Evolutionary conservation across 2,113 vertebrate genomes (phyloP), one percentile per base, ranked within the genome.

Genomic region (Mastomys natalensis): DNA sequence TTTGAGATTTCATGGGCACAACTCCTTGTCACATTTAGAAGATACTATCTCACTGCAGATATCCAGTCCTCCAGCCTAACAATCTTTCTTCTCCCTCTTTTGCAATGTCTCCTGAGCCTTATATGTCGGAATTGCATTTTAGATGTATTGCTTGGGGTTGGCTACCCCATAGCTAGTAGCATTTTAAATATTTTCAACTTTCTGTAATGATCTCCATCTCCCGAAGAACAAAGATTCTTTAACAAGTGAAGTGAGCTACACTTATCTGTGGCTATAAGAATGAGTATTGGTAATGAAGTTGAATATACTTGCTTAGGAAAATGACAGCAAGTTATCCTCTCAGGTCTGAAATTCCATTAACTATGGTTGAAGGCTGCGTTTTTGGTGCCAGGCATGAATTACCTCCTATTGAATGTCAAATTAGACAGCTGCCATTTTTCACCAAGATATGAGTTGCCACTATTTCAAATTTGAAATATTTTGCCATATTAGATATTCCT

Each of bases 151-250:
- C 0, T n/a, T 58, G 80, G 21, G 37, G 22, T 82, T 82, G 37
- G 1, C 1, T 26, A 12, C 6, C 24, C 6, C 12, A 73, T 40
- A 19, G 7, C 19, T 21, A 26, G n/a, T 26, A 40, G 7, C 0
- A 82, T 40, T 40, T 26, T 1, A 7, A n/a, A 22, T 81, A 22
- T 19, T n/a, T 82, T n/a, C 26, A 12, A 15, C 11, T 81, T 81
- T 81, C 53, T 58, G 17, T 58, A 81, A 58, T n/a, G 53, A 24
- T 34, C 10, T 58, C 5, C 34, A 58, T 58, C 19, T n/a, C 8
- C 51, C 3, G 5, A 82, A 58, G 10, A 60, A 40, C 3, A 40
- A 40, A 26, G 37, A 6, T 82, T 8, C 21, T 40, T 82, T 58
- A 3, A 58, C 9, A 13, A 82, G 21, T 82, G 53, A 17, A 60